Base-by-base conservation (phyloP, 30 jellyfish, hydroid and myxozoan genomes). In the Aurelia aurita region DNA sequence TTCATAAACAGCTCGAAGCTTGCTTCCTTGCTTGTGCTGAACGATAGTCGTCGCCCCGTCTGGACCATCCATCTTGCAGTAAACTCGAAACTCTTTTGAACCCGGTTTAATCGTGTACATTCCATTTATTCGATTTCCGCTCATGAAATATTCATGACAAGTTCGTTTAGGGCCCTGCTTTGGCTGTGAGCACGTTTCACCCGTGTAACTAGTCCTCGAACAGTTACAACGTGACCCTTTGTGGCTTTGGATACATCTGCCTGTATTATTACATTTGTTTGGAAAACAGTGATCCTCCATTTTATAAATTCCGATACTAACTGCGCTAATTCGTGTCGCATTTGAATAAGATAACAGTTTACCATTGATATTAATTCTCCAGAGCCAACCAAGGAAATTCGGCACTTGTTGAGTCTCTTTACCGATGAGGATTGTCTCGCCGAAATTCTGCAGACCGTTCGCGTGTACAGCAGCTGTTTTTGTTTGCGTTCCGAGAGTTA, bases 201-300 rank as follows among this genome's bases (percentile, higher is more conserved):
- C 97, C 6, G 75, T 77, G 62, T 73, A 84, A 19, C 85, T 91
- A 6, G 92, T 83, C 27, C 23, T 62, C n/a, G 89, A 69, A 47
- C 99, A 94, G 63, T 89, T 65, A 62, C 99, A 94, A 44, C 54
- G 82, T 34, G 85, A 58, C 18, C 84, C 91, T 5, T 49, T 63
- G 34, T 22, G 46, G 29, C 72, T 47, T 84, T 94, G 99, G 23
- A 90, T 35, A 66, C 99, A 94, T 25, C 76, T 80, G 53, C 95
- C 92, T 16, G 74, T 65, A 51, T 94, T 85, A 23, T 75, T 80
- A 86, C 99, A 94, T 9, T 89, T 94, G 51, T 84, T 89, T 34
- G 99, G 99, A 58, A 71, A 94, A 46, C 99, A 94, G 22, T 31
- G 65, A 55, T 94, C 99, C 10, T 34, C 62, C 88, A 89, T 94